Base-by-base conservation (phyloP, 2,888 invertebrate species). In the Leucoma salicis region DNA sequence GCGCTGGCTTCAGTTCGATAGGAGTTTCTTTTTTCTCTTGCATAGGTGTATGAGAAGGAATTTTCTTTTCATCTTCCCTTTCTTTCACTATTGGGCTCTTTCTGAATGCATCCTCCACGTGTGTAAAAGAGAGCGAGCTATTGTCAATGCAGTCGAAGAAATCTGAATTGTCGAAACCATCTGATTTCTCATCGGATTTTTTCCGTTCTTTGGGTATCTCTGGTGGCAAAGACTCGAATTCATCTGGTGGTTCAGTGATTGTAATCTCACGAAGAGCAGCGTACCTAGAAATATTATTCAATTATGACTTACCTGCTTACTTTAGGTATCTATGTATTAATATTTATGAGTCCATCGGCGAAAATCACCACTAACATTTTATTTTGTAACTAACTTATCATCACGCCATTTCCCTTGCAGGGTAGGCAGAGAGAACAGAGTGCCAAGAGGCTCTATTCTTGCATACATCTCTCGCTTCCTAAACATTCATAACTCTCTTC, bases 241-340 rank as follows among this genome's bases (percentile, higher is more conserved):
- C 92, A 6, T 92, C 92, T 33, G 83, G 85, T 49, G 84, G 89
- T 66, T 93, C 93, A 0, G 92, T 93, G 40, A 92, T 85, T 25
- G 95, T 95, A 8, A 94, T 93, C 67, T 96, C 96, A 0, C 96
- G 88, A 35, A 96, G 77, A 0, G 96, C 96, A 0, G 96, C 96
- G 70, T 96, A 96, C 62, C 72, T 73, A 38, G 15, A 37, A 6
- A n/a, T 31, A 25, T 31, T 24, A 6, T 18, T 21, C 11, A 31
- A 27, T 34, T 24, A 29, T 24, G 4, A 31, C n/a, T n/a, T n/a
- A n/a, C n/a, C n/a, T n/a, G n/a, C n/a, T n/a, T n/a, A n/a, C n/a
- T n/a, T n/a, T n/a, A n/a, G n/a, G n/a, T n/a, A n/a, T n/a, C n/a
- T n/a, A n/a, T n/a, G n/a, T n/a, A n/a, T n/a, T n/a, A n/a, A n/a